Conservation (phyloP, 2,888 invertebrate species). For the Spilosoma lubricipeda region DNA sequence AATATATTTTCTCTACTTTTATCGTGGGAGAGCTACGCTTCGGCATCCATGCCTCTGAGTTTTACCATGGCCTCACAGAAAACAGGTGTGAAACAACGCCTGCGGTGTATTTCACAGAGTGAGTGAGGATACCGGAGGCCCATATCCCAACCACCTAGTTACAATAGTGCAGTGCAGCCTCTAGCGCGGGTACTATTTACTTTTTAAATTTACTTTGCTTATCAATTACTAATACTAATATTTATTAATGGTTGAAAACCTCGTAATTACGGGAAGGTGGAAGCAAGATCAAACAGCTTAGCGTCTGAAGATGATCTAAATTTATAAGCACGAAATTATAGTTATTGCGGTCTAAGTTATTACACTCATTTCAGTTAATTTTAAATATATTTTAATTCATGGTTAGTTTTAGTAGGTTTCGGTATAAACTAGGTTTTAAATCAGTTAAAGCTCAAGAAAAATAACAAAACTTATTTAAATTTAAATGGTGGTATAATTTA, state of each 20-base stretch:
- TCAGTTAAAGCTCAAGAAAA: neutral
- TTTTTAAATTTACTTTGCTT: neutral
- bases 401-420: neutral
- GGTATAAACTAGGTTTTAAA: neutral
- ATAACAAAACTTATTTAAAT: too few relatives aligned
- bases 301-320: constrained; percentile 55
- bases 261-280: neutral
- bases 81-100: too few relatives aligned
- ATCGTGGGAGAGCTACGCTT: too few relatives aligned
- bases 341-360: constrained; percentile 32
- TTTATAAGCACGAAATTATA: constrained; percentile 49
- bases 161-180: neutral
- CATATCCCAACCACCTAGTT: neutral
- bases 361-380: constrained; percentile 12
- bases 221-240: neutral
- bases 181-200: neutral
- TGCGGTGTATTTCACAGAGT: too few relatives aligned
- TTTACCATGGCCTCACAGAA: too few relatives aligned
- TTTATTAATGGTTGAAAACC: neutral
- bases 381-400: neutral
- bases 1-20: neutral
- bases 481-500: too few relatives aligned
- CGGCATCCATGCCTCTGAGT: too few relatives aligned
- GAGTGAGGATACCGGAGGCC: too few relatives aligned
- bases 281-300: constrained; percentile 32